Evolutionary conservation across 2,797 vertebrate species (phyloP), one percentile per base, ranked within the genome.

Genomic region (Halcyon chelicuti): DNA sequence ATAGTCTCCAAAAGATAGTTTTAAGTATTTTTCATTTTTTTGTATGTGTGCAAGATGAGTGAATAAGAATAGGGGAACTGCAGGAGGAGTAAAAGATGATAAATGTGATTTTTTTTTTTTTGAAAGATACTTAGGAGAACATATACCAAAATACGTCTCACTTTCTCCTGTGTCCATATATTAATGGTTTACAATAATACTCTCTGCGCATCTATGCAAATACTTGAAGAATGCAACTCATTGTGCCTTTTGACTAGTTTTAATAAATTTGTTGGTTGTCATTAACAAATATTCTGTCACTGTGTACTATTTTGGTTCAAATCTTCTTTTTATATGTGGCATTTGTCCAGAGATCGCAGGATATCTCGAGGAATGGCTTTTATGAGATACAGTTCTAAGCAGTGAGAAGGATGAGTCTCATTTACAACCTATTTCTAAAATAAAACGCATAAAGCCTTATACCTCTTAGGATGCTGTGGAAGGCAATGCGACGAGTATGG

Each of bases 201-300:
- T 97, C 90, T 96, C 95, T 97, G 92, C 97, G 93, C 85, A 98
- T 97, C 98, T 99, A 99, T 99, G 99, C 98, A 99, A 99, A 98
- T 98, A 98, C 98, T 98, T 98, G 98, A 98, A 98, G 94, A 95
- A 97, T 97, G 96, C 97, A 95, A 97, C 95, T 98, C 92, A 86
- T 97, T 95, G 98, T 98, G 98, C 98, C 98, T 98, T 98, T 96
- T 96, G 95, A 97, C 97, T 97, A 94, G 97, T 98, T 98, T 97
- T 97, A 98, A 98, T 98, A 97, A 98, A 98, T 92, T 94, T 93
- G 39, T 93, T 25, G 21, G 66, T 92, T 94, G 93, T 94, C 88
- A 78, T 95, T 89, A 95, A 78, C 16, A 85, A 93, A 72, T 66
- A 63, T 13, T 90, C 39, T 26, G 40, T 63, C 28, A 9, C 67